phyloP scores from a whole-genome alignment of 53 echinoderm and acorn worm genomes.

The Mesocentrotus franciscanus region DNA sequence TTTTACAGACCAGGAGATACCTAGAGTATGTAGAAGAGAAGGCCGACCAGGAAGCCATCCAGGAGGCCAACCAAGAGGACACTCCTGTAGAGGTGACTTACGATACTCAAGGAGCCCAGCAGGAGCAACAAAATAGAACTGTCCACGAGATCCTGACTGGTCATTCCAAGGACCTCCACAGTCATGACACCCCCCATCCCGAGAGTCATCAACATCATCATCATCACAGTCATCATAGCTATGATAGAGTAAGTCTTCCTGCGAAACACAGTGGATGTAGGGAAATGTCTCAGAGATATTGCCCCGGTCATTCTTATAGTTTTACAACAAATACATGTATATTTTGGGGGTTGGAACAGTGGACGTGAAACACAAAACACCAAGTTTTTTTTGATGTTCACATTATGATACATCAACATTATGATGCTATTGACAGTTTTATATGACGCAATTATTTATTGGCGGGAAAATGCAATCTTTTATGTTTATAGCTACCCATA shows the following conservation, averaged over 20 bases:
- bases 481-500: too few relatives aligned
- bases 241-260: neutral
- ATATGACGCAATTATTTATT: too few relatives aligned
- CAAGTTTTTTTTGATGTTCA: too few relatives aligned
- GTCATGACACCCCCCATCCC: neutral
- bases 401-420: too few relatives aligned
- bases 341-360: too few relatives aligned
- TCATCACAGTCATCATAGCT: constrained; percentile 24
- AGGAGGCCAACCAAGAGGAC: neutral
- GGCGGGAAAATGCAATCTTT: too few relatives aligned
- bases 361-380: too few relatives aligned
- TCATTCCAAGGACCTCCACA: constrained; percentile 15
- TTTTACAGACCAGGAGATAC: constrained; percentile 61
- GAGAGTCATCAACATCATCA: neutral
- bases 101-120: neutral
- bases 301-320: too few relatives aligned
- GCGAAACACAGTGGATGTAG: too few relatives aligned
- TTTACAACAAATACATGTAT: too few relatives aligned
- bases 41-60: neutral
- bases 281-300: too few relatives aligned
- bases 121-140: neutral
- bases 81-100: constrained; percentile 2
- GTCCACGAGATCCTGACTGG: constrained; percentile 51
- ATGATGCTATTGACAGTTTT: too few relatives aligned
- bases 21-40: constrained; percentile 45